phyloP scores from a whole-genome alignment of 1,140 invertebrate genomes.

The Caerostris extrusa region DNA sequence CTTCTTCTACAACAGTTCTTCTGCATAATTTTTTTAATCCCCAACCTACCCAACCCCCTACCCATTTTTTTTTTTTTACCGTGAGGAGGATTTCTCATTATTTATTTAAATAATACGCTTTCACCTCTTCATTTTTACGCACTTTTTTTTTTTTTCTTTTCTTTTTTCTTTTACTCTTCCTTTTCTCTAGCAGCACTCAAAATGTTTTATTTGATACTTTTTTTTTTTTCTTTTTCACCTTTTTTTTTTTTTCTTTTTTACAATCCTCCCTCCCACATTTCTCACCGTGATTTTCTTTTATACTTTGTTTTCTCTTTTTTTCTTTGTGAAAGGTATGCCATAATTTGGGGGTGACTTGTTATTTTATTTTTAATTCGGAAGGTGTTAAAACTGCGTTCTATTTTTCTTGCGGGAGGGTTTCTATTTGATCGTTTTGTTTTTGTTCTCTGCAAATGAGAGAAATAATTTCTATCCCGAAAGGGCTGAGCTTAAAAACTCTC shows the following conservation, averaged over 20 bases:
- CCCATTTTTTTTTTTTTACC: slow-evolving; percentile 46
- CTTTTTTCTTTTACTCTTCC: background rate
- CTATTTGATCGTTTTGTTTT: background rate
- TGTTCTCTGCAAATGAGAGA: too few relatives aligned
- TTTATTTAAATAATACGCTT: slow-evolving; percentile 75
- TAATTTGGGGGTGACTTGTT: background rate
- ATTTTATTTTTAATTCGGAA: slow-evolving; percentile 40
- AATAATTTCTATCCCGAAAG: too few relatives aligned
- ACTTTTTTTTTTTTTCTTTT: slow-evolving; percentile 15
- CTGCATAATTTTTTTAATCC: slow-evolving; percentile 5
- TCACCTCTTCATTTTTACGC: slow-evolving; percentile 27
- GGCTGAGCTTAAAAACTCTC: too few relatives aligned
- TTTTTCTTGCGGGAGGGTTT: background rate
- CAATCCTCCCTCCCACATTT: background rate
- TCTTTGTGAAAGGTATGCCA: background rate
- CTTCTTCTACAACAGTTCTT: background rate
- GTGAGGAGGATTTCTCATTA: slow-evolving; percentile 70
- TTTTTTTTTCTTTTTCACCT: too few relatives aligned
- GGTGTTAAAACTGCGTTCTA: slow-evolving; percentile 49
- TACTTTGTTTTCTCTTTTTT: background rate
- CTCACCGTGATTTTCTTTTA: background rate
- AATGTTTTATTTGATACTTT: slow-evolving; percentile 39
- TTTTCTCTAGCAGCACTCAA: background rate
- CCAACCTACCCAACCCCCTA: background rate
- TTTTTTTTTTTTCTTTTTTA: background rate